Evolutionary conservation across 2,113 vertebrate species (phyloP).

Genomic region (Stigmatopora argus): DNA sequence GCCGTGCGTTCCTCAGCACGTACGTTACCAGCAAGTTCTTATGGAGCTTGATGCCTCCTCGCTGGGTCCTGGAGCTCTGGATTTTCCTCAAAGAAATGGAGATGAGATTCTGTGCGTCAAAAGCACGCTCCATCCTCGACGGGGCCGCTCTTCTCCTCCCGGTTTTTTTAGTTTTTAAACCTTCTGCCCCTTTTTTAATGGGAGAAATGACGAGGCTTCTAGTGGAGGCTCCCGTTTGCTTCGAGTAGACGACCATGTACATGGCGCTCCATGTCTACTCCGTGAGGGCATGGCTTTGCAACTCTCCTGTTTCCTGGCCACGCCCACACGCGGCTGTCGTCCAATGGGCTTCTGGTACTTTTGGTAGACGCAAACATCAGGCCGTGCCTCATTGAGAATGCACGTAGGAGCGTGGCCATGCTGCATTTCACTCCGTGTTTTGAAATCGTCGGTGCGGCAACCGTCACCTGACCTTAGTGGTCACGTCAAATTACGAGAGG

Average conservation of each 20-base stretch:
- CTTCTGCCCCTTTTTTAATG: slow-evolving; percentile 20
- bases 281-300: slow-evolving; percentile 70
- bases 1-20: slow-evolving; percentile 88
- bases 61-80: slow-evolving; percentile 89
- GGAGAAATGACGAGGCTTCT: slow-evolving; percentile 46
- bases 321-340: slow-evolving; percentile 41
- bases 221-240: slow-evolving; percentile 52
- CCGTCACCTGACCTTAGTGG: slow-evolving; percentile 11
- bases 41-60: slow-evolving; percentile 92
- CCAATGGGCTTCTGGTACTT: slow-evolving; percentile 86
- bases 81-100: slow-evolving; percentile 92
- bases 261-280: slow-evolving; percentile 62
- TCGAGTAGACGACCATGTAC: slow-evolving; percentile 66
- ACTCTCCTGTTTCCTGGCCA: slow-evolving; percentile 70
- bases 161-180: slow-evolving; percentile 21
- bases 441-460: slow-evolving; percentile 31
- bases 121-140: slow-evolving; percentile 81
- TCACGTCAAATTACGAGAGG: not conserved
- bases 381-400: slow-evolving; percentile 61
- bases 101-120: slow-evolving; percentile 90
- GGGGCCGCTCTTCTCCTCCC: slow-evolving; percentile 42
- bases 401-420: slow-evolving; percentile 47
- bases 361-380: slow-evolving; percentile 79
- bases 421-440: slow-evolving; percentile 56
- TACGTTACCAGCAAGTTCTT: slow-evolving; percentile 93